These are phyloP conservation scores for Xiphorhynchus elegans DNA, from an alignment of 2,113 vertebrate species.

Conservation along the genomic window DNA sequence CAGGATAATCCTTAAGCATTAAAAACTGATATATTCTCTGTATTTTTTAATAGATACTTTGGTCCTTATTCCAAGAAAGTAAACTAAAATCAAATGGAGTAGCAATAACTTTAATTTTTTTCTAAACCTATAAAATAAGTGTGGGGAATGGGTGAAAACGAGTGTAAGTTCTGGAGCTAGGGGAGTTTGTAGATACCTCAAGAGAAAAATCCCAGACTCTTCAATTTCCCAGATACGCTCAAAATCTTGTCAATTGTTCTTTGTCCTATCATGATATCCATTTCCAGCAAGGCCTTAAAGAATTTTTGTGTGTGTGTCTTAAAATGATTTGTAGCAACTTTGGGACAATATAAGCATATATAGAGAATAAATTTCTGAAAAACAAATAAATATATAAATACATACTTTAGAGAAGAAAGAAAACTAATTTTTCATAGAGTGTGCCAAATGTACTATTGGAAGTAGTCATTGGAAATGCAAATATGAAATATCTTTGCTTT, in stretches of 20 bases:
- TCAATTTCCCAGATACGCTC: not conserved
- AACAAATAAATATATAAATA: accelerated
- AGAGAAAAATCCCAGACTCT: not conserved
- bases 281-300: not conserved
- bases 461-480: not conserved
- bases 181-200: not conserved
- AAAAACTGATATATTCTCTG: not conserved
- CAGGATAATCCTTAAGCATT: not conserved
- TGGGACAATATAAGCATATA: not conserved
- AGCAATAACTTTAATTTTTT: not conserved
- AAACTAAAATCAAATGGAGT: not conserved
- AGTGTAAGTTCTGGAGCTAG: accelerated
- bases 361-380: not conserved
- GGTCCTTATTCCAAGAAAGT: not conserved
- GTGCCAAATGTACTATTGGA: not conserved
- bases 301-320: not conserved
- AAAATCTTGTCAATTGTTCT: not conserved
- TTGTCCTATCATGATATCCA: not conserved
- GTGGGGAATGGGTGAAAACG: accelerated
- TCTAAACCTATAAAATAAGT: not conserved
- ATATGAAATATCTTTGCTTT: not conserved
- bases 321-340: not conserved
- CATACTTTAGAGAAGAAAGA: accelerated
- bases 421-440: not conserved
- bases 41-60: not conserved